Conservation (phyloP, 2,888 invertebrate species). For the Bombyx huttoni region DNA sequence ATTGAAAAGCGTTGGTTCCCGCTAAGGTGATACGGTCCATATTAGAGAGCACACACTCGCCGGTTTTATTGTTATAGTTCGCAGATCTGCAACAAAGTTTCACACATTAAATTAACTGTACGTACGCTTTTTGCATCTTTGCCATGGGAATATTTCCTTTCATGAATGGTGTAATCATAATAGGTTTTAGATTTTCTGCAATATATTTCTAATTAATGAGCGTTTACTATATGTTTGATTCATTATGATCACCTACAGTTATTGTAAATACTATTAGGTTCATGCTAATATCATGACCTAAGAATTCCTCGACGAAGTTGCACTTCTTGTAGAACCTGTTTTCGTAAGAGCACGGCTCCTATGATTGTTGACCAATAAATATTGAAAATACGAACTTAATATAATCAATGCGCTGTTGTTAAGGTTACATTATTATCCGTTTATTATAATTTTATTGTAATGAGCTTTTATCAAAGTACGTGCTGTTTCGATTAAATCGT, state of each 20-base stretch:
- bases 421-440: background rate
- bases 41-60: conserved; percentile 89
- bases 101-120: conserved; percentile 17
- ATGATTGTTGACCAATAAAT: background rate
- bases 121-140: conserved; percentile 33
- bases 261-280: conserved; percentile 2
- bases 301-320: background rate
- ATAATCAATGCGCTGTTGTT: background rate
- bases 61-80: conserved; percentile 88
- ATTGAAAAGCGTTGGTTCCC: conserved; percentile 83
- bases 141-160: background rate
- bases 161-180: background rate
- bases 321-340: background rate
- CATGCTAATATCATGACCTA: background rate
- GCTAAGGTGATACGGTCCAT: conserved; percentile 93
- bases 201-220: no score
- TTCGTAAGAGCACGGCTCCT: background rate
- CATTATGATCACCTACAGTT: background rate
- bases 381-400: background rate
- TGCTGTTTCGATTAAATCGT: background rate
- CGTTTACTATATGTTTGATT: no score
- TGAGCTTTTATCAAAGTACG: background rate
- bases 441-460: background rate
- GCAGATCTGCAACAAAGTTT: conserved; percentile 82
- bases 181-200: background rate